A percentile compares a stretch with the other conserved stretches of the same genome.
These are phyloP conservation scores for Iguana delicatissima DNA, from an alignment of 2,797 vertebrate species.

Conservation along the genomic window DNA sequence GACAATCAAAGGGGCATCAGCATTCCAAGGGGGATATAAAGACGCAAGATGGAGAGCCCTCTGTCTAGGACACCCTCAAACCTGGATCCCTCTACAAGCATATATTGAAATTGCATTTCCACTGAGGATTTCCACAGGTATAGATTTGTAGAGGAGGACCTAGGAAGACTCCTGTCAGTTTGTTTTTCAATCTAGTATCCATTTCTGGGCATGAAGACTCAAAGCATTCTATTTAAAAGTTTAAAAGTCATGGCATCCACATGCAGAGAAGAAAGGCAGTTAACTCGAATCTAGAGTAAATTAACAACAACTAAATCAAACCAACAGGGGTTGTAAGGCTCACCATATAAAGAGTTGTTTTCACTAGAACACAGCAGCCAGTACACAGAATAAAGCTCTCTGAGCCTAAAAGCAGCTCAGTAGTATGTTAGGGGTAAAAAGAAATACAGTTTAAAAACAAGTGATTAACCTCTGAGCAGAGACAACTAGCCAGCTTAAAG, in stretches of 20 bases:
- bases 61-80: not conserved
- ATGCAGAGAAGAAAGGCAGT: not conserved
- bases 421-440: not conserved
- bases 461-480: not conserved
- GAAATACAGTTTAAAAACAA: not conserved
- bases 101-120: not conserved
- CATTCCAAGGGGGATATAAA: not conserved
- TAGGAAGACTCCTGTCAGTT: not conserved
- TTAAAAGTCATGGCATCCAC: not conserved
- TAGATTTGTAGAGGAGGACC: not conserved
- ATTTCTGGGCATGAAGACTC: not conserved
- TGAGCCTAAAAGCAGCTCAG: not conserved
- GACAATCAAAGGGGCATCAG: not conserved
- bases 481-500: slow-evolving; percentile 6
- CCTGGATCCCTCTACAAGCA: not conserved
- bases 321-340: not conserved
- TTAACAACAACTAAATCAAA: not conserved
- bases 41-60: not conserved
- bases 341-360: not conserved
- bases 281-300: not conserved
- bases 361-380: not conserved
- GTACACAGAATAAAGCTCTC: not conserved
- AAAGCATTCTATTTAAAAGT: not conserved
- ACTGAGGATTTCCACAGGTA: not conserved
- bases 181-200: not conserved